Base-by-base conservation (phyloP, 2,113 vertebrate genomes). In the Toxotes chatareus region DNA sequence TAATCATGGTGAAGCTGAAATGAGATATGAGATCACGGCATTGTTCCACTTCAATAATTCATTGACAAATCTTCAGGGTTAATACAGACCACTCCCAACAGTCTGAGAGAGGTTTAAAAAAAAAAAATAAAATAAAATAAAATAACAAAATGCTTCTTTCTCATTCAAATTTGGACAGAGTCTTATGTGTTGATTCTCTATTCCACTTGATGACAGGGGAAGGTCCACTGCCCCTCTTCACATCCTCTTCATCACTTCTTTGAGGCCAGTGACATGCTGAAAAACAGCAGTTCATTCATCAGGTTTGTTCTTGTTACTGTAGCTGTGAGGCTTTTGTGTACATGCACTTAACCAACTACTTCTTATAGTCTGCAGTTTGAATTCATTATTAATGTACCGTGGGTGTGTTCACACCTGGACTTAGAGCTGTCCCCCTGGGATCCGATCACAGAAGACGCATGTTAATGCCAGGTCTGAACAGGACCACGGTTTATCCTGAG, bases 181-280 rank as follows among this genome's bases (percentile, higher is more conserved):
- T 70, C 65, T 19, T 34, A 14, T 27, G 23, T 4, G 19, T 4
- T 70, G 32, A 65, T 86, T 82, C 47, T n/a, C 5, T 51, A 21
- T 34, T 10, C 47, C 31, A 7, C 2, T 17, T 27, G n/a, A n/a
- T 2, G 10, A 56, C 53, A 56, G 4, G 53, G n/a, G 10, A 12
- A 31, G 4, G 7, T 40, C 49, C 56, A 3, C 32, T 55, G 12
- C 12, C 6, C 55, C 32, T 60, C 40, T 49, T 51, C 9, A 23
- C 9, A 7, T 75, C 44, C 23, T 79, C 85, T 53, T 83, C 83
- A 64, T 79, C 63, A 82, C 80, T 87, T 86, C 63, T 87, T 87
- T 40, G 4, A 12, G 47, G 9, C 71, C 57, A 63, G 8, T 19
- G 63, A 17, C 70, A 91, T 49, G 42, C 87, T 91, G 72, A 59